A percentile compares a stretch with the other conserved stretches of the same genome.
phyloP scores from a whole-genome alignment of 2,797 vertebrate genomes.

The Pelochelys cantorii region DNA sequence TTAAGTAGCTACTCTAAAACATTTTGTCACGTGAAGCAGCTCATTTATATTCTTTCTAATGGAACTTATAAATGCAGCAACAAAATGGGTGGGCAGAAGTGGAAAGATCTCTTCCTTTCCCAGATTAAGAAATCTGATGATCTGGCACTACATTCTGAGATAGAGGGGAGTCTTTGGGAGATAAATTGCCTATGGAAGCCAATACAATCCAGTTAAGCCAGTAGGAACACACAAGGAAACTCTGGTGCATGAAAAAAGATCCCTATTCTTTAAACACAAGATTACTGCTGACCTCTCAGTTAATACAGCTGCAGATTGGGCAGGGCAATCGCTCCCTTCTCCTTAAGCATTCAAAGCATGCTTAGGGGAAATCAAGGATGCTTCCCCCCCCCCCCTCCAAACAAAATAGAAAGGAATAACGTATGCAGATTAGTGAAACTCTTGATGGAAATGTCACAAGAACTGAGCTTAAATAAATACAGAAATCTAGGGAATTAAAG shows the following conservation, averaged over 20 bases:
- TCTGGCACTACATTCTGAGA: background rate
- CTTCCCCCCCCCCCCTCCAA: background rate
- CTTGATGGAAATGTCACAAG: background rate
- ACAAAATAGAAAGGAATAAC: background rate
- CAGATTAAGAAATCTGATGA: background rate
- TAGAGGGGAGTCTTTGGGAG: background rate
- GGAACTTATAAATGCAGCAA: background rate
- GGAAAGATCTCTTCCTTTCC: background rate
- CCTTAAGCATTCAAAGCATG: background rate
- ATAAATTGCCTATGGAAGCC: background rate
- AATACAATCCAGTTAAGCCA: background rate
- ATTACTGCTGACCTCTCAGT: background rate
- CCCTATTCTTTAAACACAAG: background rate
- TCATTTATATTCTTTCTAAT: background rate
- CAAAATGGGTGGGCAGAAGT: background rate
- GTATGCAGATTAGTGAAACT: accelerated
- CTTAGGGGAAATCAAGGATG: accelerated
- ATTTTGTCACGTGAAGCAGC: background rate
- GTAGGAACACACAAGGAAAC: background rate
- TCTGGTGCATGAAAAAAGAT: background rate
- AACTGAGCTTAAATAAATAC: background rate
- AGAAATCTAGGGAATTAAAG: constrained; percentile 31
- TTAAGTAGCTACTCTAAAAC: background rate
- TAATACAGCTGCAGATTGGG: accelerated
- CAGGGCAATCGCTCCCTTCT: accelerated